Evolutionary conservation across 2,797 vertebrate genomes (phyloP).

Genomic region (Sebastiscus albofasciatus): DNA sequence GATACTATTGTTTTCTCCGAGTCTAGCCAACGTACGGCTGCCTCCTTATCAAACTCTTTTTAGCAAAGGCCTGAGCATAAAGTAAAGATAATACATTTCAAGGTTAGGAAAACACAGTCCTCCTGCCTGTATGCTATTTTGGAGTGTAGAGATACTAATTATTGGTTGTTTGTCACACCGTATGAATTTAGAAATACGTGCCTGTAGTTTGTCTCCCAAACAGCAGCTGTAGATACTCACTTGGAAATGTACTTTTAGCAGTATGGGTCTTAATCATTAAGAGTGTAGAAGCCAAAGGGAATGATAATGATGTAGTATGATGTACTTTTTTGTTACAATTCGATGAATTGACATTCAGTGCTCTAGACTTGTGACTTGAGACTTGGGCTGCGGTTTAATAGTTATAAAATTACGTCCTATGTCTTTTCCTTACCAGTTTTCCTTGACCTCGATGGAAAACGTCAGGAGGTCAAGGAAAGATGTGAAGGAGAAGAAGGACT

Average conservation of each 20-base stretch:
- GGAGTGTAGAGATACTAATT: not conserved
- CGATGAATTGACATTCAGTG: too few relatives aligned
- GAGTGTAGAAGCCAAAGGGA: not conserved
- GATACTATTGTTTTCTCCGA: not conserved
- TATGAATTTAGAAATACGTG: not conserved
- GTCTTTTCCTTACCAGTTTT: too few relatives aligned
- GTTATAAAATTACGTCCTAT: too few relatives aligned
- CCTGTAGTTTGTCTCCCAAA: not conserved
- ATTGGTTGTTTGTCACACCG: not conserved
- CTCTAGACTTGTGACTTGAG: not conserved
- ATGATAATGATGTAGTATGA: not conserved
- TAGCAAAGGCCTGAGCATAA: not conserved
- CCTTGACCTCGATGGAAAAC: too few relatives aligned
- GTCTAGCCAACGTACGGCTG: not conserved
- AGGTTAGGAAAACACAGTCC: not conserved
- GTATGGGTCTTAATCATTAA: not conserved
- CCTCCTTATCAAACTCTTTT: not conserved
- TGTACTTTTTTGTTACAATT: not conserved
- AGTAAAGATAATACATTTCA: not conserved
- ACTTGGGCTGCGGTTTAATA: too few relatives aligned
- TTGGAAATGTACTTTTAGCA: not conserved
- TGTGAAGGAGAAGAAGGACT: too few relatives aligned
- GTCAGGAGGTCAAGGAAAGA: too few relatives aligned
- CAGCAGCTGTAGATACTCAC: not conserved
- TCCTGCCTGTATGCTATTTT: not conserved